Percentiles rank a stretch among this genome's conserved stretches.
These are phyloP conservation scores for Oreochromis tanganicae DNA, from an alignment of 2,113 vertebrate species.

Conservation along the genomic window DNA sequence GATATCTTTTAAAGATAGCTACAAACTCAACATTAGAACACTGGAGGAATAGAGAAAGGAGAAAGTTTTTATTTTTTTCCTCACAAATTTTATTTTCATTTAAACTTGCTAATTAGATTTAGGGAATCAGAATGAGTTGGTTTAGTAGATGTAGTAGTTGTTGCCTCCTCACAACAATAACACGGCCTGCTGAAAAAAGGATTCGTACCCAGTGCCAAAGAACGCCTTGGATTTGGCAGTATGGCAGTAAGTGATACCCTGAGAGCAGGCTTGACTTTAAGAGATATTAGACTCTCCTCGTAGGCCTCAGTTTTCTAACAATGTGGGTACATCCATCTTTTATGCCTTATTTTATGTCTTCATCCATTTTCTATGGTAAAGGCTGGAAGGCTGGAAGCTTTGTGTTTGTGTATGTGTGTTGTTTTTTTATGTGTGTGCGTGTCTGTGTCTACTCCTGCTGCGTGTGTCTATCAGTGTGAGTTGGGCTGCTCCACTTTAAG, in stretches of 20 bases:
- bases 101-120: neutral
- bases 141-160: neutral
- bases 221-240: neutral
- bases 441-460: neutral
- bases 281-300: neutral
- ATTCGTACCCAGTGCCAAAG: neutral
- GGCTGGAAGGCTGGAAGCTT: neutral
- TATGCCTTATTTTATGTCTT: neutral
- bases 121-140: neutral
- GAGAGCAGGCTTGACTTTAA: neutral
- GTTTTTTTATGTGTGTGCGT: neutral
- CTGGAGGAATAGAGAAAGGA: rapidly evolving
- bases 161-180: neutral
- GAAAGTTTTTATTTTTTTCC: neutral
- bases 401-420: neutral
- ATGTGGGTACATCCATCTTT: neutral
- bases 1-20: neutral
- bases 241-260: neutral
- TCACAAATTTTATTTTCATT: neutral
- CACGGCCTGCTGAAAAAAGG: rapidly evolving
- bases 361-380: neutral
- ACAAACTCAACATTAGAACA: neutral
- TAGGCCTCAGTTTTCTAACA: rapidly evolving
- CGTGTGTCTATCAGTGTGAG: conserved; percentile 53
- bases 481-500: conserved; percentile 76